Percentiles rank a stretch among this genome's conserved stretches.
These are phyloP conservation scores for Pomacea canaliculata DNA, from an alignment of 2,888 invertebrate genomes.

Conservation along the genomic window DNA sequence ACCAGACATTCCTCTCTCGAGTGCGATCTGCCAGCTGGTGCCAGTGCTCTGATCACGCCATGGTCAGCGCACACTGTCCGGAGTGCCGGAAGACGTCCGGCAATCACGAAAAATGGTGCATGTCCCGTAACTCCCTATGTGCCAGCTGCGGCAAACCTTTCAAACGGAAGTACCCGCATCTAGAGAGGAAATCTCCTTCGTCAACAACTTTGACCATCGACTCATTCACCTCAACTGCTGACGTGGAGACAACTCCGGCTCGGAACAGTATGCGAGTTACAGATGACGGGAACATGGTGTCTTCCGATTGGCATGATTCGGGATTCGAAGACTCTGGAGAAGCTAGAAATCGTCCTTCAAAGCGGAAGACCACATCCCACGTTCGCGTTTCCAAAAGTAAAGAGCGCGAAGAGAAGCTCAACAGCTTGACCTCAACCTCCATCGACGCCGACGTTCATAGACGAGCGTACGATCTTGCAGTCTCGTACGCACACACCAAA, in stretches of 20 bases:
- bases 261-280: conserved; percentile 9
- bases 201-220: neutral
- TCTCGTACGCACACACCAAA: conserved; percentile 34
- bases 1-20: conserved; percentile 13
- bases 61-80: conserved; percentile 13
- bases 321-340: conserved; percentile 11
- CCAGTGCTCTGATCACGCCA: conserved; percentile 23
- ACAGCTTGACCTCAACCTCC: conserved; percentile 14
- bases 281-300: conserved; percentile 9
- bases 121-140: conserved; percentile 21
- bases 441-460: conserved; percentile 42
- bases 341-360: neutral
- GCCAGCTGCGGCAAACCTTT: conserved; percentile 22
- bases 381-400: neutral
- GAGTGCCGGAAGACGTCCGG: conserved; percentile 18
- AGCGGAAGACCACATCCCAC: neutral
- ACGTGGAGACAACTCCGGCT: neutral
- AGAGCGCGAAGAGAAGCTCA: neutral
- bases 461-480: conserved; percentile 39
- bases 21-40: conserved; percentile 29
- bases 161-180: conserved; percentile 19
- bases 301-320: conserved; percentile 15
- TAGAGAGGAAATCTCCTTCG: conserved; percentile 24
- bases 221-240: neutral
- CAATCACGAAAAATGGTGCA: conserved; percentile 29